These are phyloP conservation scores for Lophius piscatorius DNA, from an alignment of 2,113 vertebrate species.

Conservation along the genomic window DNA sequence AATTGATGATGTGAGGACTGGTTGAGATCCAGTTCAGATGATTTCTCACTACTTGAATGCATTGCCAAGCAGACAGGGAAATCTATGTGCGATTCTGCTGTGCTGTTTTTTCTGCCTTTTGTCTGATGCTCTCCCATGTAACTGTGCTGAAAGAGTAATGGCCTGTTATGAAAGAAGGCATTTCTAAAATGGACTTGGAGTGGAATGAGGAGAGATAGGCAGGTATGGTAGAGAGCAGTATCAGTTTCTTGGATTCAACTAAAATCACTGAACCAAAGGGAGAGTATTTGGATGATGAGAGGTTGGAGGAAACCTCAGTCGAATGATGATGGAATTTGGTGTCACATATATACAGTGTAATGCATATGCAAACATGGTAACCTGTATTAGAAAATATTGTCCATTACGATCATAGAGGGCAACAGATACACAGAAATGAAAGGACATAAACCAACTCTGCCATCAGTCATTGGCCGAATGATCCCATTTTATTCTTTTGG, in stretches of 20 bases:
- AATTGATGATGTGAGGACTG: conserved; percentile 59
- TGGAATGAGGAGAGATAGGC: conserved; percentile 28
- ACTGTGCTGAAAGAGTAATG: conserved; percentile 55
- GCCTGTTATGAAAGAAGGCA: conserved; percentile 50
- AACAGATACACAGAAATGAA: not conserved
- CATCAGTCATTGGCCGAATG: too few relatives aligned
- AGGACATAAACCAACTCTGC: not conserved
- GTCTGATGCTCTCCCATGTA: conserved; percentile 52
- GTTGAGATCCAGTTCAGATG: conserved; percentile 32
- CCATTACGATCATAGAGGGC: not conserved
- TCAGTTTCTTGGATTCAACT: conserved; percentile 20
- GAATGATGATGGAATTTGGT: conserved; percentile 29
- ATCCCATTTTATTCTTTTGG: not conserved
- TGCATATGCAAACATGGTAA: conserved; percentile 12
- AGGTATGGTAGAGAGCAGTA: conserved; percentile 10
- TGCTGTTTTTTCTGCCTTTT: conserved; percentile 48
- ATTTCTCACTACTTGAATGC: conserved; percentile 29
- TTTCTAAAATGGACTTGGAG: conserved; percentile 34
- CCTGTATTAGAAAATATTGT: conserved; percentile 4
- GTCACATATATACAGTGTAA: conserved; percentile 20
- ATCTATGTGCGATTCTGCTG: conserved; percentile 44
- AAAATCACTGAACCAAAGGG: conserved; percentile 43
- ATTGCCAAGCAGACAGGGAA: conserved; percentile 43
- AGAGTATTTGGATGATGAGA: conserved; percentile 21
- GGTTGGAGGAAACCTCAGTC: conserved; percentile 8